Base-by-base conservation (phyloP, 2,888 invertebrate species). In the Meiosimyza decipiens region DNA sequence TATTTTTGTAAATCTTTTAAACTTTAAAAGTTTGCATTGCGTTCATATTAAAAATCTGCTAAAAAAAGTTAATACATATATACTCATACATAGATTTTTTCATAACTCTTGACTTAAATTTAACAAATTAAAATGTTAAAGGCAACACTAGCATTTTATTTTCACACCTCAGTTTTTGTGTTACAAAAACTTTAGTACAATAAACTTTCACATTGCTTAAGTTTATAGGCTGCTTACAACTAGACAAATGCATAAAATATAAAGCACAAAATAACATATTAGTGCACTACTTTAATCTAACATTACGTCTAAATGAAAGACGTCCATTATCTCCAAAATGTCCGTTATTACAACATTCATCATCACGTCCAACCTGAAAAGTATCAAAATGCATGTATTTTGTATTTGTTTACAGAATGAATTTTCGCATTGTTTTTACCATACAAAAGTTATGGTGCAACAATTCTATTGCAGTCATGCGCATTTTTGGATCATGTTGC, bases 401-500 rank as follows among this genome's bases (percentile, higher is more conserved):
- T 67, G 18, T 66, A 15, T 15, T 50, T 49, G 16, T 15, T 50
- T 69, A 51, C 47, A 33, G 2, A 49, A 33, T 51, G 22, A 11
- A 51, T 9, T 40, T 51, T 9, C 50, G 65, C 11, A 65, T 55
- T 18, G 3, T 11, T 49, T 63, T 71, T 77, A 90, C 90, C 89
- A 91, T 91, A 77, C 93, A 91, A 84, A 97, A 97, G 79, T 87
- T 84, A 82, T 95, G 94, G 77, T 92, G 89, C 15, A 92, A 88
- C 50, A 98, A 90, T 77, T 91, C 89, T 54, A 89, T 88, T 0
- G 95, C 95, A 0, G 91, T 89, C 51, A 92, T 91, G 57, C 98
- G 88, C 75, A 88, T 86, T 76, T 90, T 91, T 0, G 96, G 92
- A 87, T 97, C 94, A 84, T 95, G 94, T 80, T 93, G 92, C 81